Evolutionary conservation across 53 echinoderm and acorn worm species (phyloP), one percentile per base, ranked within the genome.

Genomic region (Holothuria scabra): DNA sequence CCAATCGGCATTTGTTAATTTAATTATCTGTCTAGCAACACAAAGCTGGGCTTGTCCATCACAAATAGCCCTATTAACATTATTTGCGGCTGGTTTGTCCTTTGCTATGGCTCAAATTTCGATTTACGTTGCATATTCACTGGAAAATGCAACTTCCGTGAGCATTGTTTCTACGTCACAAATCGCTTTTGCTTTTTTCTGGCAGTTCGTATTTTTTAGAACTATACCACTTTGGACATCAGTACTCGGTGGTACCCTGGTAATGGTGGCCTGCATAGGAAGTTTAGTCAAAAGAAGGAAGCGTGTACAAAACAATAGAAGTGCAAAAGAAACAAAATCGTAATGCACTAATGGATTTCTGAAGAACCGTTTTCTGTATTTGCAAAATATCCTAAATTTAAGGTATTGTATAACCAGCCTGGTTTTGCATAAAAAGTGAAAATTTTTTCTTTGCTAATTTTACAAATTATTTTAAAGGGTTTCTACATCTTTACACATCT

Each of bases 191-290:
- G 41, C 71, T 5, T 71, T 71, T 41, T 14, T 71, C 1, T 71
- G 41, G 41, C 71, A 71, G 46, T 38, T 71, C 25, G 23, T 71
- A 19, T 46, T 71, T 4, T 46, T 41, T 25, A 2, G 33, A 41
- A 8, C 46, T n/a, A n/a, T 46, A 18, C 44, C 71, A 9, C 12
- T 21, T 14, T 71, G 71, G 71, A 41, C 71, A 5, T 71, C 71
- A 5, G 23, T 22, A 8, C 23, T 71, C 46, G 71, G 71, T 5
- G 71, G 34, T 41, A 0, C 22, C 9, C 46, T 71, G 5, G 71
- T 71, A 5, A 71, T 71, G 23, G 20, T 19, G 20, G 71, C 71
- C 1, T 71, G 71, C 33, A 71, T 71, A 8, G 71, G 71, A 41
- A 41, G 35, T 35, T 4, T 35, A 6, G 35, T 35, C 3, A 35